These are phyloP conservation scores for Leiothrix lutea DNA, from an alignment of 2,113 vertebrate genomes.

Conservation along the genomic window DNA sequence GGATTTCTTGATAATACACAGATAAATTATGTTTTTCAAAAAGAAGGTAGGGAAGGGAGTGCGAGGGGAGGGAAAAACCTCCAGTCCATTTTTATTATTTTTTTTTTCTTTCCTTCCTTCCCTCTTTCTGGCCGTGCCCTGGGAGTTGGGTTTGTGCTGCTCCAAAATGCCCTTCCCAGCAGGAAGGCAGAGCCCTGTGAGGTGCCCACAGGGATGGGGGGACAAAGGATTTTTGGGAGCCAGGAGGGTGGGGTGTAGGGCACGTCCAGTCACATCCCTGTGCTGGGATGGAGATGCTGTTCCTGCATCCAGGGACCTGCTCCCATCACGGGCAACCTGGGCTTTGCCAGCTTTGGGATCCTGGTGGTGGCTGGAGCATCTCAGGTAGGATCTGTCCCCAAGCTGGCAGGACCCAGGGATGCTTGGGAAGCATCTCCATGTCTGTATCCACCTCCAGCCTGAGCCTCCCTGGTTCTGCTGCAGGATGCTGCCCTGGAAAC, in stretches of 20 bases:
- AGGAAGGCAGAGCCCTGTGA: neutral
- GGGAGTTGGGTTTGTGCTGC: neutral
- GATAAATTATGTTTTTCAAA: slow-evolving; percentile 99
- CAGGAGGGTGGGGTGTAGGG: fast-evolving
- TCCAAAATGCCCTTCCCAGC: neutral
- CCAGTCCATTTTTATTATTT: slow-evolving; percentile 65
- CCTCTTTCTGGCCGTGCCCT: slow-evolving; percentile 49
- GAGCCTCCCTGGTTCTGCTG: neutral
- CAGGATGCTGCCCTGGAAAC: neutral
- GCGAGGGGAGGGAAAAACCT: slow-evolving; percentile 61
- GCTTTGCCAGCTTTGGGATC: neutral
- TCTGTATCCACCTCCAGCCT: neutral
- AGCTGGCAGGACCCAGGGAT: neutral
- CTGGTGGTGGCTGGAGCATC: fast-evolving
- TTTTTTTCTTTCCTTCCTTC: neutral
- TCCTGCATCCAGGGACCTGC: neutral
- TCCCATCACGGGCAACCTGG: too few species aligned
- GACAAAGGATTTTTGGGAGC: neutral
- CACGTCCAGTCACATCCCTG: fast-evolving
- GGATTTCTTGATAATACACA: slow-evolving; percentile 99
- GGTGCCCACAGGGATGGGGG: neutral
- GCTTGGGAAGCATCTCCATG: neutral
- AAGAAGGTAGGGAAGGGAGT: slow-evolving; percentile 81
- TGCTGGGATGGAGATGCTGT: neutral
- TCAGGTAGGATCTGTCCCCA: neutral